Evolutionary conservation across 92 coral and sea anemone species (phyloP).

Genomic region (Palythoa caribaeorum): DNA sequence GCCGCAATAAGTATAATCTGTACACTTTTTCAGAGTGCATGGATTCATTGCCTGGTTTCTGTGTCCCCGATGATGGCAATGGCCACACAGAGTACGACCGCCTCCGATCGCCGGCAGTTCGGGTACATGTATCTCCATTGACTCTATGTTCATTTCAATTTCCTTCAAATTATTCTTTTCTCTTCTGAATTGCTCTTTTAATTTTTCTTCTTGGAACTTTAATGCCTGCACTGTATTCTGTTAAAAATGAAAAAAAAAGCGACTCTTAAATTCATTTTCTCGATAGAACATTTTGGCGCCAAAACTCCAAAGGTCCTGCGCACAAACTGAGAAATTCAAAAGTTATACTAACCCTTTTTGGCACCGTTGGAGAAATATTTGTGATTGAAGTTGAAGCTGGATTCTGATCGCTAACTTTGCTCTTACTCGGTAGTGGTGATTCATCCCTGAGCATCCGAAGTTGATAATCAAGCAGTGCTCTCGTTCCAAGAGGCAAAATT

Average conservation of each 20-base stretch:
- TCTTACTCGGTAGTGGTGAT: too few species aligned
- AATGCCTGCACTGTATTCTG: conserved; percentile 40
- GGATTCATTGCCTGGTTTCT: conserved; percentile 48
- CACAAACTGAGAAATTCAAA: not conserved
- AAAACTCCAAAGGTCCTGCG: not conserved
- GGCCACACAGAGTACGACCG: conserved; percentile 48
- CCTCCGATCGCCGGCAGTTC: conserved; percentile 37
- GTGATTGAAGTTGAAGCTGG: not conserved
- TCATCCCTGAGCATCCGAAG: too few species aligned
- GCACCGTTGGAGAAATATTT: not conserved
- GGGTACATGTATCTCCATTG: conserved; percentile 38
- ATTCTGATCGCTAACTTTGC: too few species aligned
- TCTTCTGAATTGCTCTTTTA: conserved; percentile 40
- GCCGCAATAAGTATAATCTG: conserved; percentile 53
- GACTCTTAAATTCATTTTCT: not conserved
- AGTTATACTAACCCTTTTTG: not conserved
- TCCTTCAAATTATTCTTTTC: conserved; percentile 41
- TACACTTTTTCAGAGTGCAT: conserved; percentile 52
- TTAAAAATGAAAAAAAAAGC: not conserved
- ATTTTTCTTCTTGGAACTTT: conserved; percentile 25
- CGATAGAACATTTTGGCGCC: not conserved
- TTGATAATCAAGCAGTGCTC: too few species aligned
- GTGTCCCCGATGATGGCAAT: conserved; percentile 66
- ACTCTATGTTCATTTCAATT: conserved; percentile 48
- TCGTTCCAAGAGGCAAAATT: too few species aligned